phyloP scores from a whole-genome alignment of 2,888 invertebrate species.

The Cataglyphis rosenhaueri region DNA sequence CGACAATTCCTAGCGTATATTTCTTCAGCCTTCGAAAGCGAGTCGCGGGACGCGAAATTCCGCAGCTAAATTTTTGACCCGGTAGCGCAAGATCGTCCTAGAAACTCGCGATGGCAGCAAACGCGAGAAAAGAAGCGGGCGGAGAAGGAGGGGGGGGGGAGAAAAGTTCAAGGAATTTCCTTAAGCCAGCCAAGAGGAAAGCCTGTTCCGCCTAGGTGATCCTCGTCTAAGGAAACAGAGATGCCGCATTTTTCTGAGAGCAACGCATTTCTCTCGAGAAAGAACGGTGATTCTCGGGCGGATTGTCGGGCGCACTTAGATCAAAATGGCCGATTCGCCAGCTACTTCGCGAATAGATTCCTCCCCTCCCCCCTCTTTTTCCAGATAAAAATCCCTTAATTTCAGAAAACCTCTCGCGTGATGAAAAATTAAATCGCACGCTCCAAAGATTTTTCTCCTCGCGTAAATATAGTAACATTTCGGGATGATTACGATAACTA shows the following conservation, averaged over 20 bases:
- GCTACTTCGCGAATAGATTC: constrained; percentile 11
- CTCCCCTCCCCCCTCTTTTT: not conserved
- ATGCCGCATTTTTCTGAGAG: constrained; percentile 31
- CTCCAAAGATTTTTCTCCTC: not conserved
- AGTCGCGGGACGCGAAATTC: constrained; percentile 15
- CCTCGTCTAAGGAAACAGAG: constrained; percentile 33
- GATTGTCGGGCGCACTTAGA: constrained; percentile 37
- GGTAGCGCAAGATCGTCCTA: constrained; percentile 17
- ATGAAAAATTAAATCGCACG: not conserved
- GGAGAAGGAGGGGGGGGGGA: too few species aligned
- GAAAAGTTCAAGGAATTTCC: not conserved
- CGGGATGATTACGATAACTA: too few species aligned
- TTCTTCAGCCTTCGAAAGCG: not conserved
- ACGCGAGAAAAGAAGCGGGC: not conserved
- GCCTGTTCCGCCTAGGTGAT: constrained; percentile 29
- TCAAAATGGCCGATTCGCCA: constrained; percentile 43
- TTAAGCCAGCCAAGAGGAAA: not conserved
- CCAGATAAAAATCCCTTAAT: constrained; percentile 25
- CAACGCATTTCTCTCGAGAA: constrained; percentile 30
- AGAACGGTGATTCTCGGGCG: constrained; percentile 2
- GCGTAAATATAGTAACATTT: not conserved
- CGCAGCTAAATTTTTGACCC: constrained; percentile 29
- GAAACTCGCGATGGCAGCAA: constrained; percentile 25
- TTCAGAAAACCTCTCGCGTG: not conserved
- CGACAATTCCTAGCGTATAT: not conserved